Evolutionary conservation across 2,797 vertebrate genomes (phyloP).

Genomic region (Huso huso): DNA sequence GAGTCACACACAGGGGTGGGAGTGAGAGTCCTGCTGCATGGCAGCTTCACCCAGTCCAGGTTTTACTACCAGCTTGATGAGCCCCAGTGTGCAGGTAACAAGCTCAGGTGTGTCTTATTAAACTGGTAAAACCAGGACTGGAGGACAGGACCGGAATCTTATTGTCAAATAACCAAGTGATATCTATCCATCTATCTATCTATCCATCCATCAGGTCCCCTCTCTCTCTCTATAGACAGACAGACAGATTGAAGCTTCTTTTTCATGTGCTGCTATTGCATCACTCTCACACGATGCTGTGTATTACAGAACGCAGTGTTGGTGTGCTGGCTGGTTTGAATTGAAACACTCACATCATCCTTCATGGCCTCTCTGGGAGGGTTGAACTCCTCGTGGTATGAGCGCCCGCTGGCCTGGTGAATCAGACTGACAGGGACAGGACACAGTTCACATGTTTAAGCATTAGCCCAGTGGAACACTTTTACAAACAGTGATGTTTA

Average conservation of each 20-base stretch:
- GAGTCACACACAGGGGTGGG: too few species aligned
- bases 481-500: not conserved
- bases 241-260: not conserved
- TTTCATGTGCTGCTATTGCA: constrained; percentile 12
- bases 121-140: too few species aligned
- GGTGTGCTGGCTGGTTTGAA: not conserved
- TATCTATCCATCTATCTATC: too few species aligned
- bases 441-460: constrained; percentile 25
- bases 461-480: constrained; percentile 25
- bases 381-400: constrained; percentile 95
- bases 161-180: too few species aligned
- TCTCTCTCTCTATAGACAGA: too few species aligned
- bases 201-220: too few species aligned
- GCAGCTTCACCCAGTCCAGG: too few species aligned
- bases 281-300: not conserved
- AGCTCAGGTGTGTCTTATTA: too few species aligned
- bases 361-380: constrained; percentile 91
- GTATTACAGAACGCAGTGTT: not conserved
- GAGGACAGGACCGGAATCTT: too few species aligned
- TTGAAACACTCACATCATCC: constrained; percentile 81
- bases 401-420: constrained; percentile 87
- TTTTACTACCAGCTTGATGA: too few species aligned
- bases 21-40: too few species aligned
- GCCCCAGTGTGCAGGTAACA: too few species aligned
- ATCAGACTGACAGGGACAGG: constrained; percentile 71